Percentiles rank a stretch among this genome's conserved stretches.
Evolutionary conservation across 1,140 invertebrate genomes (phyloP).

Genomic region (Drosophila dunni): DNA sequence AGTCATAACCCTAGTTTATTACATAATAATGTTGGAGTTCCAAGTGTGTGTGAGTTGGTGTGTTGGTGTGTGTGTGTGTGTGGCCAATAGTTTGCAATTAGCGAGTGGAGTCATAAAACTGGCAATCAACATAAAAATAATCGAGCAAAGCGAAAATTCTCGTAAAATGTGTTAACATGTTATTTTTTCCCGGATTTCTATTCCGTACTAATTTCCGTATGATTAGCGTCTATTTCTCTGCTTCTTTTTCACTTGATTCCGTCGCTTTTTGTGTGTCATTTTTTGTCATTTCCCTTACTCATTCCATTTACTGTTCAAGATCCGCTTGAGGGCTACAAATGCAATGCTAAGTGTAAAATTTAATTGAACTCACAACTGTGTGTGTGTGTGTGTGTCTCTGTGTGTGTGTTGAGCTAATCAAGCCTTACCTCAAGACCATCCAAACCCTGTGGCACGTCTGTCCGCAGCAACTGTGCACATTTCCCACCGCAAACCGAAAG

Average conservation of each 20-base stretch:
- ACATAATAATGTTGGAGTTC: slow-evolving; percentile 54
- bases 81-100: slow-evolving; percentile 79
- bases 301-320: not conserved
- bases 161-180: slow-evolving; percentile 1
- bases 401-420: slow-evolving; percentile 35
- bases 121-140: slow-evolving; percentile 77
- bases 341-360: slow-evolving; percentile 63
- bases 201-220: slow-evolving; percentile 1
- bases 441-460: slow-evolving; percentile 10
- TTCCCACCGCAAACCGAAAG: slow-evolving; percentile 52
- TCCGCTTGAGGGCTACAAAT: slow-evolving; percentile 34
- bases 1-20: slow-evolving; percentile 75
- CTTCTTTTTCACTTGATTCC: no score
- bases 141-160: slow-evolving; percentile 45
- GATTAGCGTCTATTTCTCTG: not conserved
- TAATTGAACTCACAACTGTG: slow-evolving; percentile 63
- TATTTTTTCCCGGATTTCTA: slow-evolving; percentile 5
- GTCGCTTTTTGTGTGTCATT: not conserved
- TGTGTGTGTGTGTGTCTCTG: no score
- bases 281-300: not conserved
- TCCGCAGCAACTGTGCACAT: slow-evolving; percentile 66
- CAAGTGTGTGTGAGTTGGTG: slow-evolving; percentile 11
- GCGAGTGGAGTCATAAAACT: slow-evolving; percentile 57
- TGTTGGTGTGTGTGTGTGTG: slow-evolving; percentile 8
- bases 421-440: slow-evolving; percentile 12